Evolutionary conservation across 2,888 invertebrate species (phyloP).

Genomic region (Aleiodes testaceus): DNA sequence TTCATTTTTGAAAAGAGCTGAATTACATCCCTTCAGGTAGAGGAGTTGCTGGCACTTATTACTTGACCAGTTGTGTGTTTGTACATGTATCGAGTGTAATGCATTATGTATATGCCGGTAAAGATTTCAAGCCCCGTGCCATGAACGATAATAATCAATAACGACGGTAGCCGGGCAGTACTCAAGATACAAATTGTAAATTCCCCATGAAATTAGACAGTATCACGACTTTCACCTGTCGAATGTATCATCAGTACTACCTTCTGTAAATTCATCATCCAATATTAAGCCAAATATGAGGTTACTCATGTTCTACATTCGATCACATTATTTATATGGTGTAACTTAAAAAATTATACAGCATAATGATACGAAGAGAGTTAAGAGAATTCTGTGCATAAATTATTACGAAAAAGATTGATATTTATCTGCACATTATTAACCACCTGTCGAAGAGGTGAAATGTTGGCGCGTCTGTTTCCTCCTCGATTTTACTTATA

Average conservation of each 20-base stretch:
- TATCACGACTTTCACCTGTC: slow-evolving; percentile 44
- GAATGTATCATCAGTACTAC: slow-evolving; percentile 22
- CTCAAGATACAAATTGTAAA: slow-evolving; percentile 59
- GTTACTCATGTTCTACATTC: slow-evolving; percentile 36
- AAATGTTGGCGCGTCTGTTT: slow-evolving; percentile 7
- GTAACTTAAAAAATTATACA: slow-evolving; percentile 2
- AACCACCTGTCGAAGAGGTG: slow-evolving; percentile 15
- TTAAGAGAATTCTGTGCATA: no score
- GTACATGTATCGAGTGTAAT: slow-evolving; percentile 20
- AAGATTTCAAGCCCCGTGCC: slow-evolving; percentile 22
- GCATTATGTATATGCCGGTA: slow-evolving; percentile 35
- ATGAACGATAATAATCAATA: slow-evolving; percentile 55
- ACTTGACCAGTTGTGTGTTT: slow-evolving; percentile 13
- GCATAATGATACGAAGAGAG: slow-evolving; percentile 8
- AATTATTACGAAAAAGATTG: background rate
- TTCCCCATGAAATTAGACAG: slow-evolving; percentile 59
- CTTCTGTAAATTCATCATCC: background rate
- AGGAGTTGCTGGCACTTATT: background rate
- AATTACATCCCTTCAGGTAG: background rate
- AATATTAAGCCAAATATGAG: background rate
- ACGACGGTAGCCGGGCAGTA: slow-evolving; percentile 48
- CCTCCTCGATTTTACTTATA: no score
- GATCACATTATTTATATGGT: slow-evolving; percentile 28
- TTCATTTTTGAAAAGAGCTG: background rate
- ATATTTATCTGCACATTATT: slow-evolving; percentile 35